A percentile compares a stretch with the other conserved stretches of the same genome.
These are phyloP conservation scores for Atta texana DNA, from an alignment of 1,140 invertebrate genomes.

Conservation along the genomic window DNA sequence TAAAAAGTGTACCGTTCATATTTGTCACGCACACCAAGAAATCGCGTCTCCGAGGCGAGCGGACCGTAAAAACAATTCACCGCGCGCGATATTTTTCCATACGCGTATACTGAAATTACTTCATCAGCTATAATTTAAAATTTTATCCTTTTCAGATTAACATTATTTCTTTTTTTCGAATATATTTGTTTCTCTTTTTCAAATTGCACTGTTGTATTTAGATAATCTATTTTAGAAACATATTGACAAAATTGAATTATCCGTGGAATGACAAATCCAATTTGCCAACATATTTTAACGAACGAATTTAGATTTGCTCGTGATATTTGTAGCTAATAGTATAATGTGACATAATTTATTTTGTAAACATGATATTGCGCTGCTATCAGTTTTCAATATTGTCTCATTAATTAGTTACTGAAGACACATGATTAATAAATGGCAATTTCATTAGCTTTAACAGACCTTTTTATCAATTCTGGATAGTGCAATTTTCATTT, in stretches of 20 bases:
- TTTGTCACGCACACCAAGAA: neutral
- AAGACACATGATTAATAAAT: neutral
- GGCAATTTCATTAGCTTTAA: neutral
- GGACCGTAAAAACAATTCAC: too few relatives aligned
- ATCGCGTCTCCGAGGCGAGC: neutral
- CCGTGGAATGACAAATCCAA: neutral
- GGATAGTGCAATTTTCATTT: neutral
- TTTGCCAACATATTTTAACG: neutral
- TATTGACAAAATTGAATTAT: constrained; percentile 4
- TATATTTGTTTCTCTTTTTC: neutral
- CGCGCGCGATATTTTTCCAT: neutral
- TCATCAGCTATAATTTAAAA: neutral
- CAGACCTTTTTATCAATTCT: neutral
- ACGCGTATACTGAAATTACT: neutral
- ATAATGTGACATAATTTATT: constrained; percentile 10
- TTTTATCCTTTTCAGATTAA: neutral
- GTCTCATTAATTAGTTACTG: constrained; percentile 6
- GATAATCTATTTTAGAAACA: neutral
- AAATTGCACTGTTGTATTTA: neutral
- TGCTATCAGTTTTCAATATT: neutral
- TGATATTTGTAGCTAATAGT: neutral
- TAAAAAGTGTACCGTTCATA: neutral
- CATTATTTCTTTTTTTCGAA: neutral
- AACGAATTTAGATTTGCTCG: neutral
- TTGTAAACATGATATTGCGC: neutral